Evolutionary conservation across 2,113 vertebrate species (phyloP).

Genomic region (Pampusana beccarii): DNA sequence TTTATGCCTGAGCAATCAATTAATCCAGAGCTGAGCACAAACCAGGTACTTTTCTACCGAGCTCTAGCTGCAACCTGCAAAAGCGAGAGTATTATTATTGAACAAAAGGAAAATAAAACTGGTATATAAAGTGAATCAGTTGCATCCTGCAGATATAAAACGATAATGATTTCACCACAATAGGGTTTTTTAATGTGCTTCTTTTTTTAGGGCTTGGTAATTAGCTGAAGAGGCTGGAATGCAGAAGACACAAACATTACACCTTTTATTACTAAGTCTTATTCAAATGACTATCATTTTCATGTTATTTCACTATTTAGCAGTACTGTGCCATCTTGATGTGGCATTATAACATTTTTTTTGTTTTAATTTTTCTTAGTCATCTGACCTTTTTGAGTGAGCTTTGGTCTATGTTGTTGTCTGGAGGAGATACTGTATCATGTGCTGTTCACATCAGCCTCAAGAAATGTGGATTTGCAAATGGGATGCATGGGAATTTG

Average conservation of each 20-base stretch:
- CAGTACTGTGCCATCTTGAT: background rate
- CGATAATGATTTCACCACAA: background rate
- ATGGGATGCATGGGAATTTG: background rate
- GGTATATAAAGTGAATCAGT: background rate
- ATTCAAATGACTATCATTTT: background rate
- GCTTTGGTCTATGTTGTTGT: background rate
- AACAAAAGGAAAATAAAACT: background rate
- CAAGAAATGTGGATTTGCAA: background rate
- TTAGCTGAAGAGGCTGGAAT: background rate
- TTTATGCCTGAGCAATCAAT: background rate
- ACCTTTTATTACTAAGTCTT: background rate
- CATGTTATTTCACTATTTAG: background rate
- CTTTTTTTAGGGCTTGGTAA: background rate
- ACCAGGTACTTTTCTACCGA: background rate
- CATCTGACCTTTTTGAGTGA: background rate
- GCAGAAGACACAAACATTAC: background rate
- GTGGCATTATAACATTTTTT: background rate
- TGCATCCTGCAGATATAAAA: background rate
- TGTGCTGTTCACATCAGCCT: background rate
- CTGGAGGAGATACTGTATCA: background rate
- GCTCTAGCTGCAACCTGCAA: background rate
- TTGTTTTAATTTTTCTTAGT: background rate
- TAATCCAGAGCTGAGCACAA: background rate
- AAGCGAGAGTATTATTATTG: background rate
- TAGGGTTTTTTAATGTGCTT: background rate